phyloP scores from a whole-genome alignment of 2,888 invertebrate genomes.

The Leucophenga montana region DNA sequence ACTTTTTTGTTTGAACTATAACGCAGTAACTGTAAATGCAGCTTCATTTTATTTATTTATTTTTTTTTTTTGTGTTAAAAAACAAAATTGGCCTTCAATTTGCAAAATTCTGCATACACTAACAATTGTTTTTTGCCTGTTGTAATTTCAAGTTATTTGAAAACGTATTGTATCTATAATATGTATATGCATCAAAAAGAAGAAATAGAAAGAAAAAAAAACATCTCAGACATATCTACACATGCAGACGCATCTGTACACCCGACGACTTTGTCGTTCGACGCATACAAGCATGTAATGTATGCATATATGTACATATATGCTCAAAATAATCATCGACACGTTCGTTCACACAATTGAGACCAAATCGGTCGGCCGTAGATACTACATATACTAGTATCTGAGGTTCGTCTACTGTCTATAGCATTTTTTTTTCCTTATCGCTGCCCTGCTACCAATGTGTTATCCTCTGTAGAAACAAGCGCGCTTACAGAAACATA shows the following conservation, averaged over 20 bases:
- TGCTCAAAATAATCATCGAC: constrained; percentile 64
- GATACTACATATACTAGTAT: neutral
- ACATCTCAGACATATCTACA: constrained; percentile 26
- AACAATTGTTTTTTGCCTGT: constrained; percentile 37
- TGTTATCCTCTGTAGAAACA: constrained; percentile 34
- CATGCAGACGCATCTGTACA: constrained; percentile 28
- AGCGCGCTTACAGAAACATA: constrained; percentile 18
- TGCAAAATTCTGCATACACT: neutral
- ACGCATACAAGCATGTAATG: constrained; percentile 29
- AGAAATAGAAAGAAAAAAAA: constrained; percentile 31
- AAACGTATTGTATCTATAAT: constrained; percentile 65
- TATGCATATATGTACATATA: constrained; percentile 48
- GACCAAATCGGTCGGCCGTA: neutral
- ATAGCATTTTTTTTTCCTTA: constrained; percentile 34
- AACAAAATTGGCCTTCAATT: constrained; percentile 5
- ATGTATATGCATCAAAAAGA: constrained; percentile 36
- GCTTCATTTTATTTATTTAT: too few relatives aligned
- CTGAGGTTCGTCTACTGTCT: neutral
- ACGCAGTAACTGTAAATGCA: too few relatives aligned
- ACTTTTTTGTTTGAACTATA: too few relatives aligned
- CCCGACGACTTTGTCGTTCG: constrained; percentile 34
- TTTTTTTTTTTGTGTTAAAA: too few relatives aligned
- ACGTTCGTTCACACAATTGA: constrained; percentile 52
- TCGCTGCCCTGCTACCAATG: constrained; percentile 30
- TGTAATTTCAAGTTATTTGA: constrained; percentile 66